Evolutionary conservation across 1,140 invertebrate genomes (phyloP), one percentile per base, ranked within the genome.

Genomic region (Aporrectodea caliginosa): DNA sequence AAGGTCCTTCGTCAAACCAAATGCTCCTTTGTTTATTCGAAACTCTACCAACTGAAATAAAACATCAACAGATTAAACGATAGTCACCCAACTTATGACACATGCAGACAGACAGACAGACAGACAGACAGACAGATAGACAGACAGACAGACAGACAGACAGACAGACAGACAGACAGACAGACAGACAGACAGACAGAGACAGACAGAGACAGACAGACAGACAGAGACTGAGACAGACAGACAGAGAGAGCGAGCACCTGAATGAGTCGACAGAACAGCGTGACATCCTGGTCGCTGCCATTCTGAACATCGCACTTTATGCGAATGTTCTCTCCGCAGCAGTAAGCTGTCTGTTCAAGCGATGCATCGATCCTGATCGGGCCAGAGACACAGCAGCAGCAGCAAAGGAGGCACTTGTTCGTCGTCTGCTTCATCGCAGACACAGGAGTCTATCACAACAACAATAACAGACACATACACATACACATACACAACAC

Each of bases 31-130:
- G 84, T 94, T 93, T 78, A 94, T 93, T 83, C 92, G 93, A 84
- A 92, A 94, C 86, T 94, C 93, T 27, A 94, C 92, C 83, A 93
- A 92, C 92, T 93, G 87, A n/a, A n/a, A n/a, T n/a, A n/a, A n/a
- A n/a, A n/a, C n/a, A n/a, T n/a, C n/a, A n/a, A n/a, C n/a, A n/a
- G n/a, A n/a, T n/a, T n/a, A n/a, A n/a, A n/a, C n/a, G n/a, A n/a
- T n/a, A n/a, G n/a, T n/a, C n/a, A n/a, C n/a, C n/a, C n/a, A n/a
- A n/a, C n/a, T n/a, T n/a, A n/a, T n/a, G n/a, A n/a, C n/a, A n/a
- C n/a, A n/a, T n/a, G n/a, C n/a, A n/a, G n/a, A n/a, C n/a, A n/a
- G n/a, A n/a, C n/a, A n/a, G n/a, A n/a, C n/a, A n/a, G n/a, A n/a
- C n/a, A n/a, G n/a, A n/a, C n/a, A n/a, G n/a, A n/a, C n/a, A n/a